Conservation (phyloP, 1,140 invertebrate species). For the Lethocerus indicus region DNA sequence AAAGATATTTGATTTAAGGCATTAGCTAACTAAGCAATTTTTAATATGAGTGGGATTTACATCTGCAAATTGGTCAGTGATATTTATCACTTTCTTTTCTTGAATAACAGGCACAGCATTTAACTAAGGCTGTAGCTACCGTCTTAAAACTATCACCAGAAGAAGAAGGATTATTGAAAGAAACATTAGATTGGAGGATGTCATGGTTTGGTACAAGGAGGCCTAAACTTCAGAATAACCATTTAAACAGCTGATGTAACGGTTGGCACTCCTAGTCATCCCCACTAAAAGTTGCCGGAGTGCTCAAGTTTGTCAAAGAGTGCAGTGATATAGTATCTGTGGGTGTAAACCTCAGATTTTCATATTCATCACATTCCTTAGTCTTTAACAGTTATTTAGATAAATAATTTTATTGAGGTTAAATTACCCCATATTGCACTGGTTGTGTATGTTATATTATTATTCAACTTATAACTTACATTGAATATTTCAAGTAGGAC, state of each 20-base stretch:
- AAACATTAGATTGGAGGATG: constrained; percentile 75
- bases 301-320: too few relatives aligned
- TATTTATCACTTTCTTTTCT: constrained; percentile 5
- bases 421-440: too few relatives aligned
- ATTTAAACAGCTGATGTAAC: constrained; percentile 15
- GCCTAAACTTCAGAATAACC: constrained; percentile 24
- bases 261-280: neutral
- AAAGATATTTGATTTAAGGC: neutral
- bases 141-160: constrained; percentile 67
- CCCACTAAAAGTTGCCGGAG: too few relatives aligned
- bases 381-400: too few relatives aligned
- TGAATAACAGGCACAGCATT: constrained; percentile 58
- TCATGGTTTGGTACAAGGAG: constrained; percentile 62
- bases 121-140: constrained; percentile 73
- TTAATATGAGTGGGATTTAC: too few relatives aligned
- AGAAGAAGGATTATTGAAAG: constrained; percentile 71
- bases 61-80: neutral
- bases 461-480: too few relatives aligned
- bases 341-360: too few relatives aligned
- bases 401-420: too few relatives aligned
- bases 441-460: too few relatives aligned
- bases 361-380: too few relatives aligned
- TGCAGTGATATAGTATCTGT: too few relatives aligned
- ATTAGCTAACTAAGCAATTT: neutral
- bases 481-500: too few relatives aligned